A percentile compares a stretch with the other conserved stretches of the same genome.
Evolutionary conservation across 2,797 vertebrate genomes (phyloP).

Genomic region (Anolis apletophallus): DNA sequence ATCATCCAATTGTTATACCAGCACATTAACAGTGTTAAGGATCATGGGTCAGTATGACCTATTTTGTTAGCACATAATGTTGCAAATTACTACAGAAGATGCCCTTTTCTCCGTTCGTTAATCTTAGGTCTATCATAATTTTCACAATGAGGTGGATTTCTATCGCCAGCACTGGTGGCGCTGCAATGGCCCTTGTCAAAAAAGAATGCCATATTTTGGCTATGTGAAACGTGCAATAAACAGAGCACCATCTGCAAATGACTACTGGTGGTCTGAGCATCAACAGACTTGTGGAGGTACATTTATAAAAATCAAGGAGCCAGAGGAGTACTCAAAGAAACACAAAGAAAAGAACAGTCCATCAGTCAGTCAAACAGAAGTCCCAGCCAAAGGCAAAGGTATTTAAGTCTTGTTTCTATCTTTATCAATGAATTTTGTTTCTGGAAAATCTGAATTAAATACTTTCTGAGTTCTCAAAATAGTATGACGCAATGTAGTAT

Average conservation of each 20-base stretch:
- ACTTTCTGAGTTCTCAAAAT: too few species aligned
- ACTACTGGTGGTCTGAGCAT: slow-evolving; percentile 95
- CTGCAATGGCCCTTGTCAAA: slow-evolving; percentile 90
- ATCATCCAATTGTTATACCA: neutral
- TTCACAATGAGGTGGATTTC: slow-evolving; percentile 90
- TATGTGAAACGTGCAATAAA: slow-evolving; percentile 95
- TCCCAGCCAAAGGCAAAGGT: slow-evolving; percentile 57
- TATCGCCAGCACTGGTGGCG: slow-evolving; percentile 98
- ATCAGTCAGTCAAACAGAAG: slow-evolving; percentile 1
- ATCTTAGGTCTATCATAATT: slow-evolving; percentile 88
- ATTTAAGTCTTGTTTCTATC: slow-evolving; percentile 10
- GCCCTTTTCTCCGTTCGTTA: neutral
- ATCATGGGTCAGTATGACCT: neutral
- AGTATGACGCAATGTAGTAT: too few species aligned
- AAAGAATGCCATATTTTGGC: slow-evolving; percentile 87
- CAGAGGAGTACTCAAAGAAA: slow-evolving; percentile 89
- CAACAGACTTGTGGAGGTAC: slow-evolving; percentile 88
- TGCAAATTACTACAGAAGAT: neutral
- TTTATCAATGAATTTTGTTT: neutral
- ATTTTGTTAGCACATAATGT: neutral
- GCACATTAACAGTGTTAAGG: neutral
- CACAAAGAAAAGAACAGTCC: slow-evolving; percentile 67
- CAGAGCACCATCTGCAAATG: slow-evolving; percentile 88
- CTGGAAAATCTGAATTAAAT: too few species aligned
- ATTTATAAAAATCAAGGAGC: slow-evolving; percentile 91